Percentiles rank a stretch among this genome's conserved stretches.
Evolutionary conservation across 2,888 invertebrate genomes (phyloP).

Genomic region (Argyresthia goedartella): DNA sequence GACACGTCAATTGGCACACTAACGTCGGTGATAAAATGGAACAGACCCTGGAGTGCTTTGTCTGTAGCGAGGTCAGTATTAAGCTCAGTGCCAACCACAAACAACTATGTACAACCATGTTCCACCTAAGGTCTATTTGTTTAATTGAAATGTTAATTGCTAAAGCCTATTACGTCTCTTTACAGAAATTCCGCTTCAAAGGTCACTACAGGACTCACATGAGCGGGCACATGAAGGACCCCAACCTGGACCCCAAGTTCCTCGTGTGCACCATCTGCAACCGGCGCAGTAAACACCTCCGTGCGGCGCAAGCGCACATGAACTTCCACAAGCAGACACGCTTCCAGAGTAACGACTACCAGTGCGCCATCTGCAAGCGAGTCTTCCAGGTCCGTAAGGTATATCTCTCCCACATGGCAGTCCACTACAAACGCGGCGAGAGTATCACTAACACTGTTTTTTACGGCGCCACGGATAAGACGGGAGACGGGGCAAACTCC

Average conservation of each 20-base stretch:
- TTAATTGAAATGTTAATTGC: too few species aligned
- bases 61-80: conserved; percentile 52
- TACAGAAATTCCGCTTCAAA: conserved; percentile 55
- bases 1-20: conserved; percentile 60
- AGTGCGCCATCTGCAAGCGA: conserved; percentile 58
- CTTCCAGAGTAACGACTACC: conserved; percentile 58
- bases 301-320: conserved; percentile 57
- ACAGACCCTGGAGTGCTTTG: conserved; percentile 48
- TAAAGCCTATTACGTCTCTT: conserved; percentile 7
- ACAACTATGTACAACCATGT: too few species aligned
- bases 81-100: too few species aligned
- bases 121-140: too few species aligned
- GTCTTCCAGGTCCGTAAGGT: conserved; percentile 55
- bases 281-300: conserved; percentile 54
- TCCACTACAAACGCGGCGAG: conserved; percentile 58
- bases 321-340: conserved; percentile 62
- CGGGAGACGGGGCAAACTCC: conserved; percentile 38
- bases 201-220: conserved; percentile 59
- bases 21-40: conserved; percentile 47
- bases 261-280: conserved; percentile 56
- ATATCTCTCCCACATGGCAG: conserved; percentile 59
- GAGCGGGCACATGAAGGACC: conserved; percentile 51
- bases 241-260: conserved; percentile 45
- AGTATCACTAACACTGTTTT: conserved; percentile 43
- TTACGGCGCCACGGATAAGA: conserved; percentile 32